Base-by-base conservation (phyloP, 2,888 invertebrate genomes). In the Branchellion lobata region DNA sequence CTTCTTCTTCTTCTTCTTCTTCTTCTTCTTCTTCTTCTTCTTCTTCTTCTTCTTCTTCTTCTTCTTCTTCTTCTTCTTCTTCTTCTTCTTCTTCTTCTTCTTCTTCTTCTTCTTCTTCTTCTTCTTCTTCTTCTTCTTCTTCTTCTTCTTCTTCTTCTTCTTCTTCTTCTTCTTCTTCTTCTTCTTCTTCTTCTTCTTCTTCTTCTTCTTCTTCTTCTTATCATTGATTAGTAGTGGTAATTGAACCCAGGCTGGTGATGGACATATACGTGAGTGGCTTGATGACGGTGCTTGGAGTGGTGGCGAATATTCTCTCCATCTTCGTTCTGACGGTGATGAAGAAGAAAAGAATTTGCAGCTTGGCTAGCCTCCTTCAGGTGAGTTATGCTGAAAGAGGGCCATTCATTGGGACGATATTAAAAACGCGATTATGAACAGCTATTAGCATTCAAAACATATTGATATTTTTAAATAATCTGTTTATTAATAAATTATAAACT, bases 241-340 rank as follows among this genome's bases (percentile, higher is more conserved):
- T n/a, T n/a, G n/a, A n/a, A n/a, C n/a, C n/a, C 61, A 31, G 80
- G 53, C 24, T 78, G 34, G 40, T 81, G n/a, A 53, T 47, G 29
- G 81, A 82, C 34, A 51, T 78, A 14, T 74, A 61, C 27, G 21
- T 82, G 53, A 78, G 80, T 36, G 40, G 81, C n/a, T 78, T 80
- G 14, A 51, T 82, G 14, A 31, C 74, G 11, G 34, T 82, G 40
- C 33, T 82, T 24, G 82, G 82, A 5, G 68, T 82, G 33, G 77
- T 81, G 33, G 82, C 80, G 8, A 82, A 82, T 74, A 40, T 79
- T 14, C 40, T 75, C 11, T 81, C 81, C n/a, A 73, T 81, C 33
- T 33, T 79, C 33, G 81, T 81, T 8, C 69, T 81, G 53, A 57
- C 33, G 14, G 24, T 33, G 21, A 79, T 78, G 68, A 36, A 68